Base-by-base conservation (phyloP, 2,888 invertebrate species). In the Philhelius pedissequus region DNA sequence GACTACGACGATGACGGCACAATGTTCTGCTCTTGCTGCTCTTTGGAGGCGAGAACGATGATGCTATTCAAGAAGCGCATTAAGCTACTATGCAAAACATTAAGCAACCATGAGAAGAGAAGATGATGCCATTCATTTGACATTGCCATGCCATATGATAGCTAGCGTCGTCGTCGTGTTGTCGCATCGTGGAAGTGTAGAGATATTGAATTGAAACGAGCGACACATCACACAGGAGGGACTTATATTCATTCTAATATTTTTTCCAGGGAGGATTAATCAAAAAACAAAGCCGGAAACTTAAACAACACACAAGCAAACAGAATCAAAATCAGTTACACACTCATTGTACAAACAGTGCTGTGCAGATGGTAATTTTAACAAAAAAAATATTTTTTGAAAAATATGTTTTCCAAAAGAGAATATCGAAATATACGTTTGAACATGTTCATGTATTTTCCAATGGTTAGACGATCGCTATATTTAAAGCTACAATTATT, bases 211-310 rank as follows among this genome's bases (percentile, higher is more conserved):
- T 79, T 70, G 83, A 83, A 83, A 70, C 70, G 64, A 83, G 66
- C 70, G 64, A 78, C 70, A 74, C 70, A 74, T 62, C 64, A 38
- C 64, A 58, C 64, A 70, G 22, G n/a, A 9, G 1, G 43, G 15
- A 9, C 5, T n/a, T 38, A 38, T 38, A 30, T 4, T 62, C 62
- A 25, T 35, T 58, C n/a, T 48, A 32, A 69, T 68, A 83, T 74
- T 78, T 83, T n/a, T 78, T 75, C 50, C 74, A 78, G 40, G 20
- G 43, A 70, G 75, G 80, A 84, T 84, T 80, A 84, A 84, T 84
- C 71, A 76, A 58, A 71, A 60, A 50, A 78, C 78, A 78, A 79
- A 56, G 56, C 18, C 38, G 84, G 50, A 71, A 54, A 75, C 74
- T 81, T 78, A 66, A 77, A 18, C 32, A 62, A 60, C 56, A 74